Conservation (phyloP, 2,113 vertebrate species). For the Sapayoa aenigma region DNA sequence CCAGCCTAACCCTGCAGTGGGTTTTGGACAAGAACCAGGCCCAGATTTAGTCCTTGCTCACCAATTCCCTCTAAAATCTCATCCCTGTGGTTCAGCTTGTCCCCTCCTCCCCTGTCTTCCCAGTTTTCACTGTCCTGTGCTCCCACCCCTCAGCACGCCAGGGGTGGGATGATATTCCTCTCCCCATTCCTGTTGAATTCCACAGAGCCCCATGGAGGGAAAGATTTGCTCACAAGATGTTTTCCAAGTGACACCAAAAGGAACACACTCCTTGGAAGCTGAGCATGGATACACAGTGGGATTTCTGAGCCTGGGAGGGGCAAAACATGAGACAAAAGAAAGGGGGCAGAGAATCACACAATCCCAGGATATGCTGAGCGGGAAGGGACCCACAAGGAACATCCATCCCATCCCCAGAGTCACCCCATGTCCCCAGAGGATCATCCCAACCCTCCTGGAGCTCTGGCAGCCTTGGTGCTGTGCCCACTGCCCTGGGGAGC, state of each 20-base stretch:
- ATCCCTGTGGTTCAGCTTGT: background rate
- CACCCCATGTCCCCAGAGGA: background rate
- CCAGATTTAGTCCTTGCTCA: background rate
- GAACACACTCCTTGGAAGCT: background rate
- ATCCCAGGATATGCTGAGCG: background rate
- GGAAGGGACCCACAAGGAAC: background rate
- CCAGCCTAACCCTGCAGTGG: background rate
- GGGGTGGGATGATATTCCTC: background rate
- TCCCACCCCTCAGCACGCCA: fast-evolving
- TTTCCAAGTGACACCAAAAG: background rate
- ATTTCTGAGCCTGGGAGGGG: background rate
- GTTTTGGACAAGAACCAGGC: background rate
- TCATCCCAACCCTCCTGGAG: background rate
- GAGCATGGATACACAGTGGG: background rate
- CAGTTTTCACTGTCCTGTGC: fast-evolving
- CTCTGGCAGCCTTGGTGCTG: background rate
- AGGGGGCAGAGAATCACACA: background rate
- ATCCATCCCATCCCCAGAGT: background rate
- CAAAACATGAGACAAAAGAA: background rate
- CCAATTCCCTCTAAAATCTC: background rate
- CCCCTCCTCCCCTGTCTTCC: background rate
- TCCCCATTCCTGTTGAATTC: background rate
- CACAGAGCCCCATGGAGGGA: background rate
- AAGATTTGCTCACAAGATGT: background rate
- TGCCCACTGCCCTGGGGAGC: background rate